Percentiles rank a stretch among this genome's conserved stretches.
These are phyloP conservation scores for Peromyscus melanophrys DNA, from an alignment of 2,797 vertebrate genomes.

Conservation along the genomic window DNA sequence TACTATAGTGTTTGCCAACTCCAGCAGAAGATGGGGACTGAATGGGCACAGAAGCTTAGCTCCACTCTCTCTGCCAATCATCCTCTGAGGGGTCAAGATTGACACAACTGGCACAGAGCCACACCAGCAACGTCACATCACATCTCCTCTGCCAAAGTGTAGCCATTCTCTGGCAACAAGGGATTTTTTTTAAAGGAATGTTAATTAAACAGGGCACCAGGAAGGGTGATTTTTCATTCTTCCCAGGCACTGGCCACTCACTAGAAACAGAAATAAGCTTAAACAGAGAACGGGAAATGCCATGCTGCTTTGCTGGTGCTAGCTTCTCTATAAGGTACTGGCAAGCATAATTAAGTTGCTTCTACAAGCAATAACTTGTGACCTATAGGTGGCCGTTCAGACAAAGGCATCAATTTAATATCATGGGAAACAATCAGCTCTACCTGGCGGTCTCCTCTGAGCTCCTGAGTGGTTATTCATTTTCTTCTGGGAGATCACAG, in stretches of 20 bases:
- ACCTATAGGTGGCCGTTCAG: constrained; percentile 57
- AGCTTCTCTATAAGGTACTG: constrained; percentile 36
- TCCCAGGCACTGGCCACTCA: constrained; percentile 35
- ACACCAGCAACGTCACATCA: background rate
- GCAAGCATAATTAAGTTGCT: constrained; percentile 68
- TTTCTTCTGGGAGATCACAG: constrained; percentile 64
- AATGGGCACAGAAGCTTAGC: constrained; percentile 44
- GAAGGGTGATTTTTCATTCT: constrained; percentile 60
- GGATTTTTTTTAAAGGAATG: constrained; percentile 56
- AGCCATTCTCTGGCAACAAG: constrained; percentile 59
- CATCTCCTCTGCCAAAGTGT: constrained; percentile 68
- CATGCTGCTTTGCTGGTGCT: background rate
- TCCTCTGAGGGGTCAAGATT: constrained; percentile 55
- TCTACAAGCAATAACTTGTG: constrained; percentile 65
- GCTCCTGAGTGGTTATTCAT: constrained; percentile 71
- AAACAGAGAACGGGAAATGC: constrained; percentile 13
- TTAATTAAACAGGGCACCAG: constrained; percentile 71
- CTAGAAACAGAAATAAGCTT: constrained; percentile 62
- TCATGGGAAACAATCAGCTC: constrained; percentile 65
- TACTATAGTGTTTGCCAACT: constrained; percentile 51
- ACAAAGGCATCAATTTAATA: constrained; percentile 75
- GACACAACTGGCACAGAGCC: background rate
- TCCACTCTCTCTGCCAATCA: constrained; percentile 53
- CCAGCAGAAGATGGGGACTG: constrained; percentile 56
- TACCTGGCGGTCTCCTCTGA: constrained; percentile 72